phyloP scores from a whole-genome alignment of 1,140 invertebrate species.

The Laodelphax striatellus region DNA sequence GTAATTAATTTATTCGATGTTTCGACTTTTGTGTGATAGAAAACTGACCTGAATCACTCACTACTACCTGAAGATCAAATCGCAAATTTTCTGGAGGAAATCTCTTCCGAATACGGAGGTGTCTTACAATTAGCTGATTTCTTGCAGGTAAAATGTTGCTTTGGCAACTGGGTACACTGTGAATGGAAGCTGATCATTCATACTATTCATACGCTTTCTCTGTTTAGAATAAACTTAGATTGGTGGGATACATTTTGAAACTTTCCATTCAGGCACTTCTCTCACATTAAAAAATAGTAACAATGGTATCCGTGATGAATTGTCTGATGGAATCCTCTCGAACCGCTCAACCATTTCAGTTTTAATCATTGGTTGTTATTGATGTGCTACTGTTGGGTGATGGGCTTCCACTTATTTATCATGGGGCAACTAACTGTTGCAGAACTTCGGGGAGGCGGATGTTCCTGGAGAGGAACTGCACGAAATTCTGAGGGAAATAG shows the following conservation, averaged over 20 bases:
- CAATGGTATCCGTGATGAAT: too few relatives aligned
- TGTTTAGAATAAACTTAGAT: too few relatives aligned
- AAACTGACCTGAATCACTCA: constrained; percentile 27
- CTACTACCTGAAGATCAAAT: constrained; percentile 48
- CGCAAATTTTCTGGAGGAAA: constrained; percentile 50
- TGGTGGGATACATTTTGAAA: too few relatives aligned
- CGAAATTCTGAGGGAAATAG: constrained; percentile 94
- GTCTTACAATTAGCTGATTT: constrained; percentile 60
- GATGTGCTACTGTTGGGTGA: background rate
- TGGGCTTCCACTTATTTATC: background rate
- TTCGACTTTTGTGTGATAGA: background rate
- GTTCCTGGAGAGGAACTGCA: constrained; percentile 92
- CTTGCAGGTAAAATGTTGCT: constrained; percentile 48
- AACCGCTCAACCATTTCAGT: too few relatives aligned
- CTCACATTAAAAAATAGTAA: too few relatives aligned
- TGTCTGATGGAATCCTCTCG: too few relatives aligned
- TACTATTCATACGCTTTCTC: too few relatives aligned
- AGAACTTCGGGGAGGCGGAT: constrained; percentile 80
- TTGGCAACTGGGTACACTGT: background rate
- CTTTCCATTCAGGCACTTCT: too few relatives aligned
- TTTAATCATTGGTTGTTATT: background rate
- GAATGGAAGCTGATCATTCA: too few relatives aligned
- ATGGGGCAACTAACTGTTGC: constrained; percentile 27
- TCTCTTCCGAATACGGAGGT: constrained; percentile 53
- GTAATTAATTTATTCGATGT: too few relatives aligned